phyloP scores from a whole-genome alignment of 2,888 invertebrate species.

The Imbricaverruca yamaguchii region DNA sequence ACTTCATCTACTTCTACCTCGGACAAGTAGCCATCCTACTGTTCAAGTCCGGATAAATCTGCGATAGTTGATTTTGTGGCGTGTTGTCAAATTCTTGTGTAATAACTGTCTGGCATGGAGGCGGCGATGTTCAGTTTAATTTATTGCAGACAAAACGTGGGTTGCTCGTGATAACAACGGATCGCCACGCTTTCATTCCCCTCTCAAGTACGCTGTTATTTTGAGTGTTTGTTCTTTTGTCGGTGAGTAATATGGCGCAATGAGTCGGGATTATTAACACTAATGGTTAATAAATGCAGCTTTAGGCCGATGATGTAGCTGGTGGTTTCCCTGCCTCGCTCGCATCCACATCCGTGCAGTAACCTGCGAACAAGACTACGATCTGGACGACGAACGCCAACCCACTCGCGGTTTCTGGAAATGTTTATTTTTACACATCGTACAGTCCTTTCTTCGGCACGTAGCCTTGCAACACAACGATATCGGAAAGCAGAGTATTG shows the following conservation, averaged over 20 bases:
- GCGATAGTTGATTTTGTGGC: neutral
- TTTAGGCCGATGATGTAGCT: neutral
- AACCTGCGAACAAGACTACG: no score
- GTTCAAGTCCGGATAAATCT: constrained; percentile 92
- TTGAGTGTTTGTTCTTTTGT: constrained; percentile 18
- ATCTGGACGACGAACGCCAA: neutral
- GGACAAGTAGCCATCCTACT: constrained; percentile 97
- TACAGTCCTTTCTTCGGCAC: neutral
- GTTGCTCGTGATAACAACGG: neutral
- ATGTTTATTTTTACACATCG: constrained; percentile 20
- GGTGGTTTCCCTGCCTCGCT: neutral
- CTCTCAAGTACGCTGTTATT: constrained; percentile 6
- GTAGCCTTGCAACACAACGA: neutral
- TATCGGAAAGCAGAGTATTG: constrained; percentile 7
- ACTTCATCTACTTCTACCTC: constrained; percentile 99
- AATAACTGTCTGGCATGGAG: neutral
- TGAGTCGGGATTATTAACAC: constrained; percentile 4
- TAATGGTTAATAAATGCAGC: constrained; percentile 5
- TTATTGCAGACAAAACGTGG: constrained; percentile 15
- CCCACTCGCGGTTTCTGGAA: neutral
- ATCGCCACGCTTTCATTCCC: constrained; percentile 2
- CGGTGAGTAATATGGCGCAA: neutral
- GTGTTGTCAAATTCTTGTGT: constrained; percentile 12
- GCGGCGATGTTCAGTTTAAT: neutral
- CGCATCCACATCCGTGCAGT: neutral